Base-by-base conservation (phyloP, 2,797 vertebrate genomes). In the Babyrousa celebensis region DNA sequence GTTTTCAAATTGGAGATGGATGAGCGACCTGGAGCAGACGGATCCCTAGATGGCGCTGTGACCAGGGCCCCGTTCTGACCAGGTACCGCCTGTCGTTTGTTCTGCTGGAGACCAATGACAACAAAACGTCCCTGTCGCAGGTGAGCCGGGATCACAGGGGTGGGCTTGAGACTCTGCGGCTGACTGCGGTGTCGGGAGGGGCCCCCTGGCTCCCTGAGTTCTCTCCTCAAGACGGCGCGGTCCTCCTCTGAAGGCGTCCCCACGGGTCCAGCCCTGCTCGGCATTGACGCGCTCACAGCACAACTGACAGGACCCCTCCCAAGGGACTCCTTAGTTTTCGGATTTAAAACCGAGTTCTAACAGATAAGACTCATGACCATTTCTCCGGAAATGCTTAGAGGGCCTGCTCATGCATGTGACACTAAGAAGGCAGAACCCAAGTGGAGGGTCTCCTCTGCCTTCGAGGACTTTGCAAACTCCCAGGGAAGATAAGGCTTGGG, bases 191-290 rank as follows among this genome's bases (percentile, higher is more conserved):
- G 25, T 71, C 54, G 52, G 11, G 2, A 1, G 25, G 56, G 63
- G 52, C 12, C 25, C 3, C 14, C 1, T 10, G 54, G 23, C 40
- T 20, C 9, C 21, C 4, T 29, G 16, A 0, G 0, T 9, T 21
- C 16, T 83, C 5, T n/a, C 29, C 29, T 40, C 20, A 21, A 25
- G 89, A 40, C 4, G 2, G 1, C 17, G 18, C 5, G 18, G 48
- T n/a, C 7, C n/a, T 54, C 65, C 11, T 0, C 1, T 14, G 1
- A 1, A 0, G 25, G 17, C 3, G 52, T 25, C 54, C 23, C 17
- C 2, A 0, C 0, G 5, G 16, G 4, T 23, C 29, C 52, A 68
- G 65, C 40, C 29, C 17, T 52, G 7, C 25, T 36, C 29, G 54
- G 18, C 12, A 18, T 11, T 14, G 1, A 48, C 20, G 71, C 5